Evolutionary conservation across 1,140 invertebrate genomes (phyloP).

Genomic region (Metaphire vulgaris): DNA sequence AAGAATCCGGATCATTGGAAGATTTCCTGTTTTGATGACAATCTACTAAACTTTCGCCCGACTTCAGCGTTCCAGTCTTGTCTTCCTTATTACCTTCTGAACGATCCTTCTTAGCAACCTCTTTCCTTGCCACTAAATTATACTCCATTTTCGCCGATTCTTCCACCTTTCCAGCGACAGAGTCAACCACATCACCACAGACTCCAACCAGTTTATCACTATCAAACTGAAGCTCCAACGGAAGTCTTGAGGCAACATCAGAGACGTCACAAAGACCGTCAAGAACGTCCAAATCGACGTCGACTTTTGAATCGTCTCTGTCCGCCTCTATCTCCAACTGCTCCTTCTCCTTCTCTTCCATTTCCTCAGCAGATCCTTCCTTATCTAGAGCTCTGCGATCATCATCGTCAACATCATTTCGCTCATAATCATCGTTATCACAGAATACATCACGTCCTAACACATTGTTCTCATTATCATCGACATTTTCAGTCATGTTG

Average conservation of each 20-base stretch:
- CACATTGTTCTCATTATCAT: conserved; percentile 2
- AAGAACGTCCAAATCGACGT: too few relatives aligned
- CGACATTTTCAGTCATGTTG: neutral
- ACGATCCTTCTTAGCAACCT: too few relatives aligned
- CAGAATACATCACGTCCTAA: neutral
- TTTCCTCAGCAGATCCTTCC: neutral
- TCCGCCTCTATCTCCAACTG: neutral
- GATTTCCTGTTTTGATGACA: too few relatives aligned
- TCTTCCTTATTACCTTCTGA: too few relatives aligned
- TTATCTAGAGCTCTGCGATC: neutral
- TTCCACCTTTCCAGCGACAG: neutral
- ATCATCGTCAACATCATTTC: conserved; percentile 1
- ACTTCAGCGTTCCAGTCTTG: too few relatives aligned
- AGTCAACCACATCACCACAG: neutral
- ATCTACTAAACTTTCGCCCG: too few relatives aligned
- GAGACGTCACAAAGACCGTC: neutral
- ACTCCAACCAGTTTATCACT: neutral
- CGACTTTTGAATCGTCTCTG: neutral
- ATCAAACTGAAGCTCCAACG: neutral
- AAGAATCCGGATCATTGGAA: too few relatives aligned
- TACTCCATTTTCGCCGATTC: too few relatives aligned
- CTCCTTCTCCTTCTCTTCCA: neutral
- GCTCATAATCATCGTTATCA: neutral
- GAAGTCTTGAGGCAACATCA: neutral
- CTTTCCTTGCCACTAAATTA: too few relatives aligned